Evolutionary conservation across 2,797 vertebrate genomes (phyloP), one percentile per base, ranked within the genome.

Genomic region (Clarias fuscus): DNA sequence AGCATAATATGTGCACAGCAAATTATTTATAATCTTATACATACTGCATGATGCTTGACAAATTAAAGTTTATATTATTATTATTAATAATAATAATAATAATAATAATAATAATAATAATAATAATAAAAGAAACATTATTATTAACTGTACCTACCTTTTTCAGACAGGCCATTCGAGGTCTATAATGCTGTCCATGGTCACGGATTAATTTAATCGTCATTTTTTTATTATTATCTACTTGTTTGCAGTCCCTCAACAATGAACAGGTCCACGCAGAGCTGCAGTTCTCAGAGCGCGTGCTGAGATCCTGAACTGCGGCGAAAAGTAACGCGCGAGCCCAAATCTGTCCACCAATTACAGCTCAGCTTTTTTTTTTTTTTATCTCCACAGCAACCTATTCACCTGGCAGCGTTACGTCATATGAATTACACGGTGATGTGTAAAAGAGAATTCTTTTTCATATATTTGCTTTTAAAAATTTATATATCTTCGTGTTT

Each of bases 161-260:
- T 90, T 95, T 97, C 13, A 98, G 92, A 92, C 97, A 98, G 56
- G 96, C 95, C 93, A 97, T 97, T 78, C 96, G 95, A 11, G 97
- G 96, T 82, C 94, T 94, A 93, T 96, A 94, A 86, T 96, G 97
- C 90, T 97, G 95, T 7, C 89, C 94, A 90, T 97, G 95, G 91
- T 97, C 93, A 81, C 96, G 94, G 56, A 92, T 94, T 73, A 95
- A 94, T 92, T 95, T 94, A 85, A 98, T 96, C 0, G 97, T 99
- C 98, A 97, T 97, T 82, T 18, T 43, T 53, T 27, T n/a, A 7
- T n/a, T 1, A 5, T 11, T 15, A n/a, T 68, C n/a, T 48, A 53
- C 48, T 73, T 75, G 67, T 88, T 91, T 93, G 88, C 86, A 85
- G 89, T n/a, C 2, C 10, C 15, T 43, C 43, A n/a, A 68, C 4